phyloP scores from a whole-genome alignment of 2,113 vertebrate genomes.

The Corapipo altera region DNA sequence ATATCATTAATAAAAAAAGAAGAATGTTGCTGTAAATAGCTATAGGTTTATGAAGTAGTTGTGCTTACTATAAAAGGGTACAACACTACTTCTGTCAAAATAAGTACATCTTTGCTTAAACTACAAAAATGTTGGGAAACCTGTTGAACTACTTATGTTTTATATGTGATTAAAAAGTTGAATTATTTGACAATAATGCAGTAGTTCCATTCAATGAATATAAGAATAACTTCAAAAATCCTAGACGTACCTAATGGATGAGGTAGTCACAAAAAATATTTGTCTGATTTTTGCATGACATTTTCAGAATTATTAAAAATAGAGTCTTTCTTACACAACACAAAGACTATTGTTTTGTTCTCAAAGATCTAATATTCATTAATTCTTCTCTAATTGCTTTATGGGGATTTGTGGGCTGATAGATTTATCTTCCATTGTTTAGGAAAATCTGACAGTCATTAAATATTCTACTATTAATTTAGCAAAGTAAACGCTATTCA shows the following conservation, averaged over 20 bases:
- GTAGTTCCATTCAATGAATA: neutral
- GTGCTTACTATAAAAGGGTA: neutral
- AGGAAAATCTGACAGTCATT: conserved; percentile 30
- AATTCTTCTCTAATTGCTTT: conserved; percentile 65
- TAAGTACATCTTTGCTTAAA: neutral
- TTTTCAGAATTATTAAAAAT: conserved; percentile 23
- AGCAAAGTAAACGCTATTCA: neutral
- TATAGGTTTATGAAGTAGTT: neutral
- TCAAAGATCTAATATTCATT: conserved; percentile 42
- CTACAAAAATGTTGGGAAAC: neutral
- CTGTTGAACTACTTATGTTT: neutral
- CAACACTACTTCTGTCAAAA: neutral
- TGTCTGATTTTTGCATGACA: neutral
- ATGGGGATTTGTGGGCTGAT: conserved; percentile 48
- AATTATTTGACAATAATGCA: neutral
- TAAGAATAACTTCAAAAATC: neutral
- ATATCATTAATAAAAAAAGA: neutral
- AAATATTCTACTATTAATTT: conserved; percentile 57
- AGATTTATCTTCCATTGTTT: conserved; percentile 29
- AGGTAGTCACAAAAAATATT: neutral
- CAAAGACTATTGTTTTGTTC: neutral
- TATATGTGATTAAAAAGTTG: neutral
- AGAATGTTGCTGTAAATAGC: neutral
- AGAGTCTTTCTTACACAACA: neutral
- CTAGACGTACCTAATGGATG: neutral